A percentile compares a stretch with the other conserved stretches of the same genome.
Evolutionary conservation across 2,888 invertebrate genomes (phyloP).

Genomic region (Chaetogeoica ovagalla): DNA sequence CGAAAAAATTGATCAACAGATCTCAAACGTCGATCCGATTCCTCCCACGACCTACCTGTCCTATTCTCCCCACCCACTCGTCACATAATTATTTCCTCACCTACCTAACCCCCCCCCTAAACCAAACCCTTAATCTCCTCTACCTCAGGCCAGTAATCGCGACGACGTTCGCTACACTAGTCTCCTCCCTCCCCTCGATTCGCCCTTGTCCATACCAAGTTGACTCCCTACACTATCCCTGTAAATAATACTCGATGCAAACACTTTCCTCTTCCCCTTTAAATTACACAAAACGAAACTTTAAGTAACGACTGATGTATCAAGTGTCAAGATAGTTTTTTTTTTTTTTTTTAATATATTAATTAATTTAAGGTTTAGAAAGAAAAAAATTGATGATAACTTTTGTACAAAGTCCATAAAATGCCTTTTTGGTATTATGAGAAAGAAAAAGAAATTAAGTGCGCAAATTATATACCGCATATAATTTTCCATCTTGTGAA

Average conservation of each 20-base stretch:
- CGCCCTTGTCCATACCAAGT: slow-evolving; percentile 1
- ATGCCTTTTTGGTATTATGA: slow-evolving; percentile 47
- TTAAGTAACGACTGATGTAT: slow-evolving; percentile 53
- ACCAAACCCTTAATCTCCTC: slow-evolving; percentile 41
- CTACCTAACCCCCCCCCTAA: not conserved
- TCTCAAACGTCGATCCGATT: slow-evolving; percentile 52
- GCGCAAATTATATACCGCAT: slow-evolving; percentile 39
- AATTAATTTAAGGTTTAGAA: slow-evolving; percentile 53
- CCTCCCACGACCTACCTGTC: slow-evolving; percentile 32
- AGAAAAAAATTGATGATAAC: slow-evolving; percentile 42
- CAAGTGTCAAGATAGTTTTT: slow-evolving; percentile 53
- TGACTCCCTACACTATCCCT: not conserved
- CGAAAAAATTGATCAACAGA: slow-evolving; percentile 47
- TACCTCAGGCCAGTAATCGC: slow-evolving; percentile 53
- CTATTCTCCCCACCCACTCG: slow-evolving; percentile 6
- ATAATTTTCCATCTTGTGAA: slow-evolving; percentile 49
- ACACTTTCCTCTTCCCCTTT: slow-evolving; percentile 10
- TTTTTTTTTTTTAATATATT: slow-evolving; percentile 48
- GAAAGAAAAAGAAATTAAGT: slow-evolving; percentile 34
- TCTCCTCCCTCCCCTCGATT: slow-evolving; percentile 22
- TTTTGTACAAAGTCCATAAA: slow-evolving; percentile 47
- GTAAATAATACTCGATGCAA: slow-evolving; percentile 53
- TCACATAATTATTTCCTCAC: not conserved
- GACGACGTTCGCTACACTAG: slow-evolving; percentile 36
- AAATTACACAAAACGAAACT: slow-evolving; percentile 48